A percentile compares a stretch with the other conserved stretches of the same genome.
Conservation (phyloP, 2,797 vertebrate genomes). For the Lates japonicus region DNA sequence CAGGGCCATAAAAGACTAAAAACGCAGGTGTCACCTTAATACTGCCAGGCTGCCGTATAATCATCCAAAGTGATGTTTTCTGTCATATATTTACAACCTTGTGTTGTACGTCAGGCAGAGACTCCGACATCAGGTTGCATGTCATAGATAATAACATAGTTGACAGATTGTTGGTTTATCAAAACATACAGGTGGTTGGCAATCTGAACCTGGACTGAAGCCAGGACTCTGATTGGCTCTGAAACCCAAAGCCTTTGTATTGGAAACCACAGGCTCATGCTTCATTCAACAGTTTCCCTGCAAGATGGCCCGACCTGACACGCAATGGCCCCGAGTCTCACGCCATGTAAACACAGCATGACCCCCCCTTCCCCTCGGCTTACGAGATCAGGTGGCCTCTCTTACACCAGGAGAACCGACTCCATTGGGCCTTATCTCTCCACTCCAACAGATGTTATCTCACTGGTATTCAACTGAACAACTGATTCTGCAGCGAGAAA, state of each 20-base stretch:
- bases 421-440: neutral
- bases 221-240: conserved; percentile 61
- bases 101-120: conserved; percentile 20
- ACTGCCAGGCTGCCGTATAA: neutral
- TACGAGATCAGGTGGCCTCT: conserved; percentile 11
- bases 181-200: conserved; percentile 64
- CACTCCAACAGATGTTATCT: conserved; percentile 8
- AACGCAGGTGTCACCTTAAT: neutral
- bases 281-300: conserved; percentile 75
- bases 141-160: conserved; percentile 47
- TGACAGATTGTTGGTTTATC: conserved; percentile 68
- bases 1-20: neutral
- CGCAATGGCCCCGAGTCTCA: conserved; percentile 66
- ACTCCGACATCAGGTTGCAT: conserved; percentile 42
- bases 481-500: neutral
- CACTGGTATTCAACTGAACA: neutral
- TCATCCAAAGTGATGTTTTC: conserved; percentile 38
- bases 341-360: conserved; percentile 60
- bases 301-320: conserved; percentile 61
- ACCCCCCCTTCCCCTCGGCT: neutral
- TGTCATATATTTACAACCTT: conserved; percentile 35
- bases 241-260: conserved; percentile 66
- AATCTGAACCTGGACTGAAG: conserved; percentile 40
- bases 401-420: neutral
- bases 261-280: conserved; percentile 56